Base-by-base conservation (phyloP, 2,113 vertebrate species). In the Atherinomorus stipes region DNA sequence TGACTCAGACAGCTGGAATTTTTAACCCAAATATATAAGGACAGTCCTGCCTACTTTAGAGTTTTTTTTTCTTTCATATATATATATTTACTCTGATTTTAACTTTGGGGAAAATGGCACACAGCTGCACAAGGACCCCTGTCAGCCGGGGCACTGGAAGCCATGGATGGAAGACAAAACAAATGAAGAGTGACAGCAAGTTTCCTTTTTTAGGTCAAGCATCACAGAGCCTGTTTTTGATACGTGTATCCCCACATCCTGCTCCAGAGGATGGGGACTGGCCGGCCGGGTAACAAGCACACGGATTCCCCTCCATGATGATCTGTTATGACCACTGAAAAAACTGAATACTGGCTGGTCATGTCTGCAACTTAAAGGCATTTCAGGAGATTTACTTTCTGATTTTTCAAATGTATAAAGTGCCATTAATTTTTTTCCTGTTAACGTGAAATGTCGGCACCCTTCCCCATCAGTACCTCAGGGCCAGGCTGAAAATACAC, bases 361-460 rank as follows among this genome's bases (percentile, higher is more conserved):
- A 72, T 57, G 37, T 66, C 83, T 70, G 68, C 53, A 64, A 62
- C 77, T 62, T 71, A 16, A 63, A 68, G 84, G 64, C 10, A 47
- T 61, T 81, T 83, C 75, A 69, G 61, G 70, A 77, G 45, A 50
- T 70, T 70, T 62, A 19, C 65, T 66, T 64, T 74, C 22, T 44
- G 16, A 71, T 50, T 81, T 45, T 4, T 80, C 31, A 34, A 86
- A 73, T 85, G 71, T 87, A 49, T 88, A 89, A 91, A 91, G 91
- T 91, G 89, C 85, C 87, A 87, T 92, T 91, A 63, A 72, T 76
- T 81, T 84, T 28, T 64, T 72, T 74, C 28, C 60, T 73, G 26
- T 74, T 57, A 19, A 71, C 45, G 37, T 71, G 63, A 38, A 59
- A 59, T 57, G 51, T 80, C 59, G 74, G 58, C 57, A 59, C 57